Conservation (phyloP, 2,113 vertebrate species). For the Pseudonaja textilis region DNA sequence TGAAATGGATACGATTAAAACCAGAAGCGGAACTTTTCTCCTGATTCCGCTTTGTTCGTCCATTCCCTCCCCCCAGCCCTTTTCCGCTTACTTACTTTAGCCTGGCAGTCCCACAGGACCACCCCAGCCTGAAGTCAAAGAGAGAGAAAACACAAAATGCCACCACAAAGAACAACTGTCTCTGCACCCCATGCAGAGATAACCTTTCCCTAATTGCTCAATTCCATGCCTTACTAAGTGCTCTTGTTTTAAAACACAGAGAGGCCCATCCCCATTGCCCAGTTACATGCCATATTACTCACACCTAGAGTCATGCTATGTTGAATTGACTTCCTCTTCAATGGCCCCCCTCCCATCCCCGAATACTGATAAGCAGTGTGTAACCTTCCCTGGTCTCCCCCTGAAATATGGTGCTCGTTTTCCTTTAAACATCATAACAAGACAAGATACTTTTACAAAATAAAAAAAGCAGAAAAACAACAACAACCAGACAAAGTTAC, state of each 20-base stretch:
- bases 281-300: conserved; percentile 8
- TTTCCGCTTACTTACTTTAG: no score
- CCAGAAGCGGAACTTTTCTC: background rate
- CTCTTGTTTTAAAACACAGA: background rate
- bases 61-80: no score
- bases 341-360: background rate
- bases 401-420: background rate
- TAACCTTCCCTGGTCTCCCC: background rate
- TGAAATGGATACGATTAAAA: conserved; percentile 1
- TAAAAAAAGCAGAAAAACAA: background rate
- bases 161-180: background rate
- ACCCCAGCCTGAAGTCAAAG: background rate
- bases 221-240: background rate
- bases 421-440: background rate
- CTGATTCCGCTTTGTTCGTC: background rate
- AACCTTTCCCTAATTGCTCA: background rate
- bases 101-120: background rate
- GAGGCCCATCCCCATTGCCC: background rate
- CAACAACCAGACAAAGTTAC: conserved; percentile 1
- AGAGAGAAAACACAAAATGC: background rate
- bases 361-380: conserved; percentile 2
- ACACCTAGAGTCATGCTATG: background rate
- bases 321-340: background rate
- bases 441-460: conserved; percentile 4
- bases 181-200: background rate